These are phyloP conservation scores for Salminus brasiliensis DNA, from an alignment of 2,113 vertebrate species.

Conservation along the genomic window DNA sequence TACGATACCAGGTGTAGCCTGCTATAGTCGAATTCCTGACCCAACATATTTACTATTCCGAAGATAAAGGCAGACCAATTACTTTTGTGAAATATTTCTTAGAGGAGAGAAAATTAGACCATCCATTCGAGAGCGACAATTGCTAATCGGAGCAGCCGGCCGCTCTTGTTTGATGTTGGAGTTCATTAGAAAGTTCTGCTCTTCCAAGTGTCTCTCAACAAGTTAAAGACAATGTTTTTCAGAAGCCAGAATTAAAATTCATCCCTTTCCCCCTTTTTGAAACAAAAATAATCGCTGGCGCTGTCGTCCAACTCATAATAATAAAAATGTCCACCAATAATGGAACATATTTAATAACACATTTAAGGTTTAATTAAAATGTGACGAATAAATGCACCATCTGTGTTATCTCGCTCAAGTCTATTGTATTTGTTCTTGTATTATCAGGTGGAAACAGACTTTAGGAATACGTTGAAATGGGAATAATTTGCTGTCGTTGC, in stretches of 20 bases:
- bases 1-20: not conserved
- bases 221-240: not conserved
- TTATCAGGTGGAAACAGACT: constrained; percentile 22
- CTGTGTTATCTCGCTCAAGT: not conserved
- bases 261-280: not conserved
- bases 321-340: not conserved
- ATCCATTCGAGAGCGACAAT: constrained; percentile 21
- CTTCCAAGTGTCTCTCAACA: not conserved
- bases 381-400: not conserved
- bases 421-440: not conserved
- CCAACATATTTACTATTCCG: not conserved
- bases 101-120: not conserved
- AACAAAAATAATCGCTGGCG: not conserved
- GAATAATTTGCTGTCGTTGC: not conserved
- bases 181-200: constrained; percentile 13
- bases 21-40: not conserved
- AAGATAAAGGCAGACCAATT: not conserved
- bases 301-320: not conserved
- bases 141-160: constrained; percentile 23
- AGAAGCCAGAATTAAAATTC: not conserved
- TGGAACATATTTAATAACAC: constrained; percentile 4
- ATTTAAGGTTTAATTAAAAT: constrained; percentile 12
- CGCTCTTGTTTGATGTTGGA: not conserved
- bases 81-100: constrained; percentile 5
- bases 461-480: not conserved